phyloP scores from a whole-genome alignment of 2,113 vertebrate species.

The Argyrosomus japonicus region DNA sequence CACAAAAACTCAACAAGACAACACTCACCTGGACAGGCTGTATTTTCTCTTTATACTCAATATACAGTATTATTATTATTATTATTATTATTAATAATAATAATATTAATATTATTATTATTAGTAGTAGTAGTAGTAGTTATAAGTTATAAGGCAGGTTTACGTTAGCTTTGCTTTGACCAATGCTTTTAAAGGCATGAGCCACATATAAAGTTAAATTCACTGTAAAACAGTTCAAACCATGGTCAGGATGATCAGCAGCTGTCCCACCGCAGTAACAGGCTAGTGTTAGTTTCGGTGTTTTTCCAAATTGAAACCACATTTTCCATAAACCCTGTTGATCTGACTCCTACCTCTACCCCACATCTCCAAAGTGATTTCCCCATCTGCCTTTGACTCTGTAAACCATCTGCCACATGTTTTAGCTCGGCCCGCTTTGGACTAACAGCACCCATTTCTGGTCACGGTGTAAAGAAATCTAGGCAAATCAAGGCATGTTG shows the following conservation, averaged over 20 bases:
- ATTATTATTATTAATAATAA: no score
- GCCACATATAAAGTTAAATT: neutral
- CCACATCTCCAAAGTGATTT: neutral
- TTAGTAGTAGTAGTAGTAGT: no score
- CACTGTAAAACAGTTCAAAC: neutral
- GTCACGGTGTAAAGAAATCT: neutral
- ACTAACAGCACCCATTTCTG: neutral
- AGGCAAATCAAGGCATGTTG: no score
- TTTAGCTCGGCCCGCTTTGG: neutral
- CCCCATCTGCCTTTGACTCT: neutral
- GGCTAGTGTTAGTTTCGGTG: neutral
- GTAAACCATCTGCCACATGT: slow-evolving; percentile 21
- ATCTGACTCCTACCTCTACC: neutral
- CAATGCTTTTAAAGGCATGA: neutral
- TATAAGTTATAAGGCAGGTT: no score
- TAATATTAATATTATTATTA: no score
- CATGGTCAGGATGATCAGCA: neutral
- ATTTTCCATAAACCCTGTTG: neutral
- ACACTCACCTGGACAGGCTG: neutral
- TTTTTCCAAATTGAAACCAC: slow-evolving; percentile 4
- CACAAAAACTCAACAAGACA: neutral
- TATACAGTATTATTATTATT: neutral
- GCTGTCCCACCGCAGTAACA: neutral
- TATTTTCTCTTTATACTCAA: neutral
- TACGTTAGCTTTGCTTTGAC: neutral